A percentile compares a stretch with the other conserved stretches of the same genome.
Conservation (phyloP, 2,797 vertebrate species). For the Chrysocyon brachyurus region DNA sequence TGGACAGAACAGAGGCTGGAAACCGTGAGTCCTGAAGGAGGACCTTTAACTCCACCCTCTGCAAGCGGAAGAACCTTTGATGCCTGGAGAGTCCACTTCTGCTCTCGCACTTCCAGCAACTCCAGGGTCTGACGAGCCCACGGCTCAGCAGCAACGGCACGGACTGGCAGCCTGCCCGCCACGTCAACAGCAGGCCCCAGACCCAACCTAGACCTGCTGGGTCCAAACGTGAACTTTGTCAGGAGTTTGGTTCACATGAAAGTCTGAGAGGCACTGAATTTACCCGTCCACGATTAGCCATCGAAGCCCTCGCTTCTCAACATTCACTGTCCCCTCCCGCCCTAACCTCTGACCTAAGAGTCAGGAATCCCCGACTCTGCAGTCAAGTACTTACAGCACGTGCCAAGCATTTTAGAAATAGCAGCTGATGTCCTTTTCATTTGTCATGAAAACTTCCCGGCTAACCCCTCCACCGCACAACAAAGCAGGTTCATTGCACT, state of each 20-base stretch:
- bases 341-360: not conserved
- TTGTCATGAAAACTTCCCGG: not conserved
- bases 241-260: not conserved
- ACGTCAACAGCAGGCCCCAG: not conserved
- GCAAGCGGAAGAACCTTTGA: not conserved
- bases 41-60: not conserved
- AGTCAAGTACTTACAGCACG: not conserved
- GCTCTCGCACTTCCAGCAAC: not conserved
- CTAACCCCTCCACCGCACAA: not conserved
- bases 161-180: not conserved
- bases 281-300: slow-evolving; percentile 12
- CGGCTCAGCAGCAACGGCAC: not conserved
- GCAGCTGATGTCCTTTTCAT: not conserved
- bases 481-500: not conserved
- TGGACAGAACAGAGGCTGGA: not conserved
- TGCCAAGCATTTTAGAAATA: slow-evolving; percentile 38
- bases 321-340: not conserved
- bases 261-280: not conserved
- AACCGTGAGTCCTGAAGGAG: not conserved
- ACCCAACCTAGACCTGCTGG: not conserved
- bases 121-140: not conserved
- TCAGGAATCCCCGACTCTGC: not conserved
- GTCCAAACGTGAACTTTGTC: slow-evolving; percentile 7
- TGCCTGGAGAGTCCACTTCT: not conserved
- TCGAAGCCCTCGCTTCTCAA: not conserved